Conservation (phyloP, 1,140 invertebrate species). For the Anastatus disparis region DNA sequence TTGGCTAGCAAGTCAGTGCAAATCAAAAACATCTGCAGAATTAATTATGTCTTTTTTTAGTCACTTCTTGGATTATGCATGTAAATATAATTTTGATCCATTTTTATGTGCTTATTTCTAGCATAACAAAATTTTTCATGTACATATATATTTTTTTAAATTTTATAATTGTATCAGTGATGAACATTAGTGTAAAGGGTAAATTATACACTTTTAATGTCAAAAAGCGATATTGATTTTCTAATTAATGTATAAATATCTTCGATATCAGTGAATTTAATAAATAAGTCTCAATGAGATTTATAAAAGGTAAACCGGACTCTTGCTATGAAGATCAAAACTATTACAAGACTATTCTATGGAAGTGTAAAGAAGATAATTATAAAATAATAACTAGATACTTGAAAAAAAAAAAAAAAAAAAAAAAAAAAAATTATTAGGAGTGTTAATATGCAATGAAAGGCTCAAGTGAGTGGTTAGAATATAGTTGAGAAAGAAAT, state of each 20-base stretch:
- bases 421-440: no score
- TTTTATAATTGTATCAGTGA: constrained; percentile 21
- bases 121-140: constrained; percentile 1
- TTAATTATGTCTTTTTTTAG: constrained; percentile 23
- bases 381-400: constrained; percentile 2
- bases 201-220: constrained; percentile 8
- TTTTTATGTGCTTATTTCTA: not conserved
- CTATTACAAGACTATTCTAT: constrained; percentile 1
- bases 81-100: constrained; percentile 6
- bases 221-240: not conserved
- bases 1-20: constrained; percentile 62
- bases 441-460: no score
- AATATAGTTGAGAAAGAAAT: not conserved
- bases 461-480: no score
- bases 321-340: constrained; percentile 24
- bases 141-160: constrained; percentile 6
- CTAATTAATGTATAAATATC: constrained; percentile 17
- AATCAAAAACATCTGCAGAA: constrained; percentile 2
- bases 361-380: constrained; percentile 27
- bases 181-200: constrained; percentile 16
- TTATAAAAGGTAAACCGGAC: constrained; percentile 26
- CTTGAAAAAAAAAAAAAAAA: constrained; percentile 7
- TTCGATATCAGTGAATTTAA: constrained; percentile 21
- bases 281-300: constrained; percentile 9
- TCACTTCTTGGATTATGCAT: constrained; percentile 17